phyloP scores from a whole-genome alignment of 2,797 vertebrate genomes.

The Hephaestus fuliginosus region DNA sequence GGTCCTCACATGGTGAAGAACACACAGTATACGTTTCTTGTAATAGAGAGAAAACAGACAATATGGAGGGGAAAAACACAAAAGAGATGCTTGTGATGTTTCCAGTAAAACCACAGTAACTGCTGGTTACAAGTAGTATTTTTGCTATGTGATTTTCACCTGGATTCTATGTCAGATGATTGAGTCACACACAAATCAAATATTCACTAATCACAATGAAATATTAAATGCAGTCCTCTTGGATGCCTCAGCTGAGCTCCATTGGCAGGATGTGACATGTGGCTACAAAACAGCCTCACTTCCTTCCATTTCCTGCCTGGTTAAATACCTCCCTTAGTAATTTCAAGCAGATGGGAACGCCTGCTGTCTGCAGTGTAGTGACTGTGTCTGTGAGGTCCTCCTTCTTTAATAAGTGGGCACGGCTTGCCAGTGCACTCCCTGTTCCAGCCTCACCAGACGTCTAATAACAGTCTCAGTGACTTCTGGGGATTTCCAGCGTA shows the following conservation, averaged over 20 bases:
- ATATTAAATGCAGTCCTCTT: slow-evolving; percentile 19
- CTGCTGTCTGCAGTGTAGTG: slow-evolving; percentile 62
- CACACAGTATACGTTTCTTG: not conserved
- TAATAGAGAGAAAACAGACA: not conserved
- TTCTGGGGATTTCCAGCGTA: slow-evolving; percentile 68
- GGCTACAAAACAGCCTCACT: slow-evolving; percentile 56
- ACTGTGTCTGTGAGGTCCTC: slow-evolving; percentile 65
- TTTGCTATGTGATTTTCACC: slow-evolving; percentile 1
- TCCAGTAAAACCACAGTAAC: not conserved
- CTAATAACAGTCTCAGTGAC: slow-evolving; percentile 75
- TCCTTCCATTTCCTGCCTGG: slow-evolving; percentile 59
- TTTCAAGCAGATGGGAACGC: slow-evolving; percentile 68
- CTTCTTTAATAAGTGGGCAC: slow-evolving; percentile 74
- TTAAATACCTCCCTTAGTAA: slow-evolving; percentile 63
- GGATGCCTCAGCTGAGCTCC: slow-evolving; percentile 44
- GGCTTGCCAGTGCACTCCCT: slow-evolving; percentile 68
- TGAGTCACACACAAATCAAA: not conserved
- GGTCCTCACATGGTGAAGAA: not conserved
- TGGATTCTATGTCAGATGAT: not conserved
- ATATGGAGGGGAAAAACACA: not conserved
- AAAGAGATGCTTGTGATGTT: not conserved
- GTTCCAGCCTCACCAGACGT: slow-evolving; percentile 71
- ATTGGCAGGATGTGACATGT: slow-evolving; percentile 68
- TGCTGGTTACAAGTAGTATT: not conserved
- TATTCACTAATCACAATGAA: slow-evolving; percentile 18